These are phyloP conservation scores for Oxytorus armatus DNA, from an alignment of 2,888 invertebrate genomes.

Conservation along the genomic window DNA sequence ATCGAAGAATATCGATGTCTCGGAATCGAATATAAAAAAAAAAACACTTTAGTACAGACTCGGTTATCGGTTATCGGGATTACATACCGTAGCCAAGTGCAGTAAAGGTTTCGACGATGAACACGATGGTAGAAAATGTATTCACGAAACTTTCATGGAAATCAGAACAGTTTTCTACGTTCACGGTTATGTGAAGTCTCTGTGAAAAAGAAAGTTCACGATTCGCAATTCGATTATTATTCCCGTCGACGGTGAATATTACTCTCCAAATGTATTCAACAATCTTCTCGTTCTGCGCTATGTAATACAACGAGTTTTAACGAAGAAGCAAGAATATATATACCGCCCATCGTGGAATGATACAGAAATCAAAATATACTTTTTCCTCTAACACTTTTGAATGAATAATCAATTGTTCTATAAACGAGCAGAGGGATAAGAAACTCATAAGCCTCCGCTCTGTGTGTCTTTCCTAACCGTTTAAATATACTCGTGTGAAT, in stretches of 20 bases:
- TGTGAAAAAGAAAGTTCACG: neutral
- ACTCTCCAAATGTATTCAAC: slow-evolving; percentile 16
- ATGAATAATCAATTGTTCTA: neutral
- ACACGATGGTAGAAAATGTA: slow-evolving; percentile 42
- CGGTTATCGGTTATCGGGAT: slow-evolving; percentile 11
- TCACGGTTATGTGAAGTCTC: neutral
- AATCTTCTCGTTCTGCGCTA: neutral
- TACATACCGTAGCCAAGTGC: slow-evolving; percentile 2
- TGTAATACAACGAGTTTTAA: slow-evolving; percentile 7
- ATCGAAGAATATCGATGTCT: slow-evolving; percentile 51
- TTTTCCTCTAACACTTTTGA: neutral
- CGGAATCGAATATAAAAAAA: slow-evolving; percentile 41
- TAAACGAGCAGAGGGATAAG: neutral
- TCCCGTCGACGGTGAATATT: slow-evolving; percentile 38
- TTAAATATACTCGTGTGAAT: neutral
- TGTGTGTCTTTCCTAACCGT: neutral
- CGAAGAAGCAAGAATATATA: slow-evolving; percentile 6
- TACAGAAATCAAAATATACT: slow-evolving; percentile 2
- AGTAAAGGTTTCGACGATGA: slow-evolving; percentile 10
- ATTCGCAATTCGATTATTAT: slow-evolving; percentile 44
- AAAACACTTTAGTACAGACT: neutral
- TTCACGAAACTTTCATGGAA: slow-evolving; percentile 53
- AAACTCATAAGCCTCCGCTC: neutral
- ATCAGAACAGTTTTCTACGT: slow-evolving; percentile 43
- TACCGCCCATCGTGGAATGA: neutral